A percentile compares a stretch with the other conserved stretches of the same genome.
Conservation (phyloP, 2,797 vertebrate genomes). For the Chelon labrosus region DNA sequence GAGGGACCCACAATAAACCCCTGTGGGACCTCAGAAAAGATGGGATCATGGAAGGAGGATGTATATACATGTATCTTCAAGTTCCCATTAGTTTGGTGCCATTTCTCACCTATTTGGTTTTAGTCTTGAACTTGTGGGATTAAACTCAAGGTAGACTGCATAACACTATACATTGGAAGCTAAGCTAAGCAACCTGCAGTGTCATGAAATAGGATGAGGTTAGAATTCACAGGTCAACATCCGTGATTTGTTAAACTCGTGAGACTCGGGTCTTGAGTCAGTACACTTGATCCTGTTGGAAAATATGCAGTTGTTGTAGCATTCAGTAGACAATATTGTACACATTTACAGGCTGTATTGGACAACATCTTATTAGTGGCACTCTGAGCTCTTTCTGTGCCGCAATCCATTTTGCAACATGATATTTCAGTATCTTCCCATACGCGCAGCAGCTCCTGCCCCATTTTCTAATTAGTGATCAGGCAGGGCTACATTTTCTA, state of each 20-base stretch:
- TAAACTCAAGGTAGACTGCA: neutral
- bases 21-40: neutral
- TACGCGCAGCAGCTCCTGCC: constrained; percentile 14
- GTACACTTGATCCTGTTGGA: neutral
- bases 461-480: constrained; percentile 56
- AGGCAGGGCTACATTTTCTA: constrained; percentile 29
- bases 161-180: neutral
- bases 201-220: neutral
- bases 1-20: neutral
- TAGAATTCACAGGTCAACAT: neutral
- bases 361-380: constrained; percentile 12
- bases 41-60: neutral
- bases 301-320: neutral
- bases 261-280: neutral
- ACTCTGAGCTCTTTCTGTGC: neutral
- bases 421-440: neutral
- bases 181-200: neutral
- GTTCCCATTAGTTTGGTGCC: neutral
- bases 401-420: constrained; percentile 17
- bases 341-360: neutral
- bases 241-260: neutral
- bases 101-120: neutral
- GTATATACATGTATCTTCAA: neutral
- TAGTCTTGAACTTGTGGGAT: neutral
- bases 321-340: neutral